Base-by-base conservation (phyloP, 2,113 vertebrate genomes). In the Hippolais icterina region DNA sequence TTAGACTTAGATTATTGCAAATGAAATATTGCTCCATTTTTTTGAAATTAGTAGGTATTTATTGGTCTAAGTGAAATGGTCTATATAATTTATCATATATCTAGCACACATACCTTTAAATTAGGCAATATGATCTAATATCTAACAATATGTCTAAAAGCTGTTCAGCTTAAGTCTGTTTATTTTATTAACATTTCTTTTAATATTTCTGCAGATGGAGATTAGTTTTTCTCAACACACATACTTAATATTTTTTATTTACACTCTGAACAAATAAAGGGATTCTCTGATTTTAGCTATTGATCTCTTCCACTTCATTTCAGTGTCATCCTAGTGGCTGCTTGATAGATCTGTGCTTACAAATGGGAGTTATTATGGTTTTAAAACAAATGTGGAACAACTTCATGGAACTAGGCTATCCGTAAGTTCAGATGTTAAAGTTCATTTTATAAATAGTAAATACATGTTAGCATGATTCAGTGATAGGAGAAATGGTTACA, bases 351-450 rank as follows among this genome's bases (percentile, higher is more conserved):
- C 98, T 99, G n/a, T 99, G 99, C 87, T 98, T 99, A 91, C 99
- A 99, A 97, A 99, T 99, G 99, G 99, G 99, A 68, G 99, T 99
- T 70, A 99, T 99, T 93, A 99, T 99, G 99, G 99, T 99, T 96
- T 98, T 99, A 96, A 99, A 99, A 97, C 99, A 99, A 96, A 99
- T 99, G 98, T 99, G 99, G 99, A 99, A 99, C 97, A 99, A 99
- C 97, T 99, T 99, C 95, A 99, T 99, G 99, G 99, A 99, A 92
- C 98, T 99, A 10, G 99, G 99, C 91, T 99, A 99, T 96, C 99
- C 99, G 99, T 99, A 97, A 98, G 98, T 96, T 79, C 27, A 66
- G n/a, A 27, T 47, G 31, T 33, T 77, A 41, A 54, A 22, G 42
- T 57, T 81, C 17, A 20, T 83, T 84, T 82, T 56, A 18, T 46